Conservation (phyloP, 2,797 vertebrate species). For the Eospalax fontanierii region DNA sequence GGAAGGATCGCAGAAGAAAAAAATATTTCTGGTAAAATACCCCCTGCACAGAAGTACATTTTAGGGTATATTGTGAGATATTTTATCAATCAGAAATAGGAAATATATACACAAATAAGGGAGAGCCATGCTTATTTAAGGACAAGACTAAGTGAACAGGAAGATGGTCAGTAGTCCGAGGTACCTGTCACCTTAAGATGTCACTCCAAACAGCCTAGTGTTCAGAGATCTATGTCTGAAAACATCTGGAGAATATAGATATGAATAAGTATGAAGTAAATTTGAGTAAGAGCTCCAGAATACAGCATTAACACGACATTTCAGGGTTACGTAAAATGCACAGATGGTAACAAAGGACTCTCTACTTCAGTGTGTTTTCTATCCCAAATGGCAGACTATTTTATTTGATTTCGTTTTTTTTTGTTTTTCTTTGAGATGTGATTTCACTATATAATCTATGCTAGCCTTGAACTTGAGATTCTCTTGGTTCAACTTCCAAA, state of each 20-base stretch:
- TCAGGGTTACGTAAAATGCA: too few species aligned
- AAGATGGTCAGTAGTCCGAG: not conserved
- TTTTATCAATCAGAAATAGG: not conserved
- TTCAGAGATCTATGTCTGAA: not conserved
- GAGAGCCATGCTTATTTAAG: not conserved
- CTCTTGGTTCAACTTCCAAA: not conserved
- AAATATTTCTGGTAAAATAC: constrained; percentile 25
- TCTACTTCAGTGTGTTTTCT: constrained; percentile 38
- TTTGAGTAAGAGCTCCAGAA: too few species aligned
- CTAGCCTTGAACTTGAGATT: not conserved
- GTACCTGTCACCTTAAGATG: not conserved
- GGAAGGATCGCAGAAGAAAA: not conserved
- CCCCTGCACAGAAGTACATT: not conserved
- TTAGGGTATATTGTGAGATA: not conserved
- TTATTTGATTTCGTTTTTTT: not conserved
- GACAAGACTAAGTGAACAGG: not conserved
- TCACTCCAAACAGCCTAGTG: not conserved
- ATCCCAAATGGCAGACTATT: not conserved
- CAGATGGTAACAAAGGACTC: too few species aligned
- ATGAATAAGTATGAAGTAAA: too few species aligned
- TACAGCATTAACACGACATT: too few species aligned
- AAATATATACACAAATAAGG: not conserved
- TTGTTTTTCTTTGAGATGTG: not conserved
- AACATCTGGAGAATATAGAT: not conserved
- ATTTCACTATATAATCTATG: not conserved